phyloP scores from a whole-genome alignment of 2,888 invertebrate species.

The Scaptomyza reducta region DNA sequence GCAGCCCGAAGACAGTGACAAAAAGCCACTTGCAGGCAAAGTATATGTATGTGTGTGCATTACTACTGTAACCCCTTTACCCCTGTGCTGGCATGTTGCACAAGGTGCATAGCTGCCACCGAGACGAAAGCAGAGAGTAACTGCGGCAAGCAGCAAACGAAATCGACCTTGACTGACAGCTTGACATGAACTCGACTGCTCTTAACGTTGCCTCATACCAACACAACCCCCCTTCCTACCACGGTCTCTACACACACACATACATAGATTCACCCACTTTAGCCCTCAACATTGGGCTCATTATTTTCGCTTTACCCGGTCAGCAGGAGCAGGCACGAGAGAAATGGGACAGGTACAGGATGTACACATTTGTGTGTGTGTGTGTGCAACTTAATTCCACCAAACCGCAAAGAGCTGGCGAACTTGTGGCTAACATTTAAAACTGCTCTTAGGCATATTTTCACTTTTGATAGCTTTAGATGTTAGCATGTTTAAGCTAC shows the following conservation, averaged over 20 bases:
- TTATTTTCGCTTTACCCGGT: conserved; percentile 75
- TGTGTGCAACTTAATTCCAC: conserved; percentile 48
- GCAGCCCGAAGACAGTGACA: conserved; percentile 74
- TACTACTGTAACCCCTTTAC: conserved; percentile 25
- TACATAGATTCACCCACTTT: conserved; percentile 22
- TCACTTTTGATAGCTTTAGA: conserved; percentile 1
- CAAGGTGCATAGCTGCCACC: conserved; percentile 54
- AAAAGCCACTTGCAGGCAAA: conserved; percentile 69
- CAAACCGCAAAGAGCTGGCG: conserved; percentile 60
- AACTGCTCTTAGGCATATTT: conserved; percentile 23
- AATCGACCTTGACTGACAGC: conserved; percentile 79
- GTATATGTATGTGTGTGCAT: conserved; percentile 19
- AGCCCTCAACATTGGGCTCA: conserved; percentile 62
- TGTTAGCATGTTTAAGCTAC: conserved; percentile 5
- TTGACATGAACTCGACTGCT: conserved; percentile 77
- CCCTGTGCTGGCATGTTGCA: conserved; percentile 43
- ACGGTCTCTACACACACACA: not conserved
- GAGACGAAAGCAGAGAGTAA: conserved; percentile 15
- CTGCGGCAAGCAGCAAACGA: conserved; percentile 53
- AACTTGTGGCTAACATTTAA: conserved; percentile 40
- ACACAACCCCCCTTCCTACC: not conserved
- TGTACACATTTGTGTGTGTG: conserved; percentile 10
- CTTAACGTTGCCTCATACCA: conserved; percentile 42
- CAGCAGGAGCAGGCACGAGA: conserved; percentile 43
- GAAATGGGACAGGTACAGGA: conserved; percentile 46